phyloP scores from a whole-genome alignment of 2,113 vertebrate genomes.

The Barbus barbus region DNA sequence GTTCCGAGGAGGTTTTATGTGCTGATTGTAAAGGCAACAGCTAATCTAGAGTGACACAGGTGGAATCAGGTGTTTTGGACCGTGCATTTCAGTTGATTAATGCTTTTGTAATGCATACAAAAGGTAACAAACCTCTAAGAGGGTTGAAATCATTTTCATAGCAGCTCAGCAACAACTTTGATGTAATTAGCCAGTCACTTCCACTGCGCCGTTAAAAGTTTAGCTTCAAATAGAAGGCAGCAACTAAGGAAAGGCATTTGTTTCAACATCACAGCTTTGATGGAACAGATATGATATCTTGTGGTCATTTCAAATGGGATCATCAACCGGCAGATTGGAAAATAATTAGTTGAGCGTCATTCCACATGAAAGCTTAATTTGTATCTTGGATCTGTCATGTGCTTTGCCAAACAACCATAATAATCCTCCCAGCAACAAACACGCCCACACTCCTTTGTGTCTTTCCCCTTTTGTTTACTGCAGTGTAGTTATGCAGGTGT shows the following conservation, averaged over 20 bases:
- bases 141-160: slow-evolving; percentile 44
- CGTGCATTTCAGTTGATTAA: slow-evolving; percentile 55
- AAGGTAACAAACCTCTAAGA: slow-evolving; percentile 19
- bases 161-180: slow-evolving; percentile 27
- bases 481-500: slow-evolving; percentile 10
- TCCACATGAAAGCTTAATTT: slow-evolving; percentile 30
- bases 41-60: slow-evolving; percentile 50
- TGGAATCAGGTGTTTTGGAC: slow-evolving; percentile 53
- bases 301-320: slow-evolving; percentile 29
- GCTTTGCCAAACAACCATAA: background rate
- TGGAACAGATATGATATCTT: slow-evolving; percentile 9
- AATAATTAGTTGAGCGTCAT: slow-evolving; percentile 14
- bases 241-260: background rate
- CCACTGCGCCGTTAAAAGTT: slow-evolving; percentile 5
- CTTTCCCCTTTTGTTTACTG: slow-evolving; percentile 26
- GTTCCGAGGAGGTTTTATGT: slow-evolving; percentile 44
- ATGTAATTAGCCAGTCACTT: slow-evolving; percentile 27
- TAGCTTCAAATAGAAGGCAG: background rate
- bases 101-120: slow-evolving; percentile 47
- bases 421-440: slow-evolving; percentile 12
- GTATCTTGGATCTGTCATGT: slow-evolving; percentile 31
- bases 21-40: slow-evolving; percentile 40
- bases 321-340: slow-evolving; percentile 23
- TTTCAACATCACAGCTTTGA: background rate
- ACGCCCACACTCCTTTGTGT: slow-evolving; percentile 1